Base-by-base conservation (phyloP, 1,140 invertebrate species). In the Brachionus paranguensis region DNA sequence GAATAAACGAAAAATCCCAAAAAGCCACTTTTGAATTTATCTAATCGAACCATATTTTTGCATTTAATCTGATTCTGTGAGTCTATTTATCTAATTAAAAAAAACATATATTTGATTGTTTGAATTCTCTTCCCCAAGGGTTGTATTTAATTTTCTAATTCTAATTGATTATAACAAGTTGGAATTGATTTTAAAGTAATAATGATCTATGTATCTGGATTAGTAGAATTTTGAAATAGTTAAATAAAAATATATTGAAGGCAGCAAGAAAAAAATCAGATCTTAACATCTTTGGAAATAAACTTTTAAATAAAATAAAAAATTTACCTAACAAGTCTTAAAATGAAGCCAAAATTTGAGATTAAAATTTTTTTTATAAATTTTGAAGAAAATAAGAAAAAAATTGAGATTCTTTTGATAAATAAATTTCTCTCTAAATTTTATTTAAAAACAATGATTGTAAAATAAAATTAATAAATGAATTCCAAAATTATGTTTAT, bases 1-100 rank as follows among this genome's bases (percentile, higher is more conserved):
- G 78, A 64, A 37, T 81, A 81, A 17, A 68, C 37, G 65, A 81
- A 81, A 68, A 81, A 76, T 29, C 45, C 27, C 45, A 76, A 29
- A 50, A 76, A 50, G 12, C 72, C 14, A 76, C 50, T 27, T 29
- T 50, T 47, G 14, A 20, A 33, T 50, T 12, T 76, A 10, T 76
- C 45, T 45, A 76, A 27, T 76, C 47, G 53, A 60, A 24, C 53
- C 53, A 60, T 60, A 20, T 60, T 60, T 60, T 17, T 20, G 53
- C 53, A 60, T 60, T 60, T 60, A 60, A 60, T 41, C 29, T 41
- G 17, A 72, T 8, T 43, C 17, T 17, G 33, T n/a, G 17, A 43
- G 33, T 20, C 33, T 33, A 11, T 33, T 68, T 37, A 17, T n/a
- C 27, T 64, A 64, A 64, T 64, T 64, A 29, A 64, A 24, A 64